These are phyloP conservation scores for Odontamblyopus lacepedii DNA, from an alignment of 2,797 vertebrate genomes.

Conservation along the genomic window DNA sequence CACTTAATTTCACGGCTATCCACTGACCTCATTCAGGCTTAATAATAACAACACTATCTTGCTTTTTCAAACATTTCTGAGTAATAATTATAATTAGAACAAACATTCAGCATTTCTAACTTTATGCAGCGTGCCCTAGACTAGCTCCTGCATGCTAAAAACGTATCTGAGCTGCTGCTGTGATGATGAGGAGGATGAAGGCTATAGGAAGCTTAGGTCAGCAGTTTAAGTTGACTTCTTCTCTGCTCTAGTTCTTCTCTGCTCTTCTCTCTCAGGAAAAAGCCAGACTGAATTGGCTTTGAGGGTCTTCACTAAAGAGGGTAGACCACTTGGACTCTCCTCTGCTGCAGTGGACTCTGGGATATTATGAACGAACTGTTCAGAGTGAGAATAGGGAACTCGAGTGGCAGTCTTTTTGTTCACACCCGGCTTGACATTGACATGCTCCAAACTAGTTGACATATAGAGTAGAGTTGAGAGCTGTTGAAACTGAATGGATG, in stretches of 20 bases:
- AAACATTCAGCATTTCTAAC: conserved; percentile 67
- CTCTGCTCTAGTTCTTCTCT: conserved; percentile 20
- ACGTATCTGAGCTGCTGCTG: conserved; percentile 56
- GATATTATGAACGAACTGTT: conserved; percentile 26
- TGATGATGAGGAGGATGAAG: conserved; percentile 56
- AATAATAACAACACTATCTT: conserved; percentile 63
- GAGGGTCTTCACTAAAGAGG: conserved; percentile 55
- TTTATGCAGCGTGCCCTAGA: conserved; percentile 63
- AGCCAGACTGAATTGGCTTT: conserved; percentile 47
- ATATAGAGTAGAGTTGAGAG: neutral
- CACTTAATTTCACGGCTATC: conserved; percentile 43
- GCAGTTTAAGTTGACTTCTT: conserved; percentile 63
- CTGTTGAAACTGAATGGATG: neutral
- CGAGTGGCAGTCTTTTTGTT: conserved; percentile 21
- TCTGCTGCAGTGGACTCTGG: conserved; percentile 34
- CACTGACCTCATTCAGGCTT: conserved; percentile 64
- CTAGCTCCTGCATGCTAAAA: conserved; percentile 59
- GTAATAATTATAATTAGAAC: conserved; percentile 71
- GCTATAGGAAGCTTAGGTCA: conserved; percentile 72
- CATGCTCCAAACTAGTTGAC: conserved; percentile 4
- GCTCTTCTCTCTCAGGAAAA: conserved; percentile 41
- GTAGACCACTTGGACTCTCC: conserved; percentile 43
- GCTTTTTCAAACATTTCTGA: conserved; percentile 66
- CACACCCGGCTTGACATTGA: conserved; percentile 5
- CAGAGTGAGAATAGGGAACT: conserved; percentile 7